Evolutionary conservation across 2,797 vertebrate genomes (phyloP).

Genomic region (Orientallactaga sibirica): DNA sequence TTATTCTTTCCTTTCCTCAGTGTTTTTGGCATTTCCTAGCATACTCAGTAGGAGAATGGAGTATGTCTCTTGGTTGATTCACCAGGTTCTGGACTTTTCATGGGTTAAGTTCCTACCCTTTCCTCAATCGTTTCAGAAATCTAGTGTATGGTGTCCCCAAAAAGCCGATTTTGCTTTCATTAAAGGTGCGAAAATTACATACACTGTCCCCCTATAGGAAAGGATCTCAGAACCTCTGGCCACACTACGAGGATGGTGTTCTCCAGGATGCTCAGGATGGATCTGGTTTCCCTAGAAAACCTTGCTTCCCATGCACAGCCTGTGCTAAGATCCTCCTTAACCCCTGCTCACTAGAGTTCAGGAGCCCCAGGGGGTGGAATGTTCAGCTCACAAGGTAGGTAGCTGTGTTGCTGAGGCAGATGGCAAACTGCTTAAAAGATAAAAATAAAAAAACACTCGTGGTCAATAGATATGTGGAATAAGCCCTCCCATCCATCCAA

Average conservation of each 20-base stretch:
- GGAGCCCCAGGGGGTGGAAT: constrained; percentile 67
- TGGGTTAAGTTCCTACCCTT: background rate
- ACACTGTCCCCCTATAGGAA: background rate
- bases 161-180: constrained; percentile 48
- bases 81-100: background rate
- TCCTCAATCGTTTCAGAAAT: constrained; percentile 42
- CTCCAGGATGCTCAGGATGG: constrained; percentile 37
- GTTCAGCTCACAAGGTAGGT: constrained; percentile 75
- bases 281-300: constrained; percentile 47
- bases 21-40: constrained; percentile 37
- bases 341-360: constrained; percentile 71
- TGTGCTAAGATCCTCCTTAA: constrained; percentile 65
- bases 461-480: constrained; percentile 74
- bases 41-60: background rate
- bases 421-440: constrained; percentile 78
- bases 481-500: constrained; percentile 65
- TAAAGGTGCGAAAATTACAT: constrained; percentile 35
- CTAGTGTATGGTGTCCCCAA: background rate
- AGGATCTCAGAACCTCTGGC: background rate
- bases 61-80: background rate
- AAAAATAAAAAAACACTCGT: constrained; percentile 42
- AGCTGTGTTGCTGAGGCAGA: constrained; percentile 72
- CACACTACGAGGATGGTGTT: background rate
- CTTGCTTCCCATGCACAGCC: constrained; percentile 51
- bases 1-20: background rate